A percentile compares a stretch with the other conserved stretches of the same genome.
These are phyloP conservation scores for Poecile montanus DNA, from an alignment of 2,797 vertebrate species.

Conservation along the genomic window DNA sequence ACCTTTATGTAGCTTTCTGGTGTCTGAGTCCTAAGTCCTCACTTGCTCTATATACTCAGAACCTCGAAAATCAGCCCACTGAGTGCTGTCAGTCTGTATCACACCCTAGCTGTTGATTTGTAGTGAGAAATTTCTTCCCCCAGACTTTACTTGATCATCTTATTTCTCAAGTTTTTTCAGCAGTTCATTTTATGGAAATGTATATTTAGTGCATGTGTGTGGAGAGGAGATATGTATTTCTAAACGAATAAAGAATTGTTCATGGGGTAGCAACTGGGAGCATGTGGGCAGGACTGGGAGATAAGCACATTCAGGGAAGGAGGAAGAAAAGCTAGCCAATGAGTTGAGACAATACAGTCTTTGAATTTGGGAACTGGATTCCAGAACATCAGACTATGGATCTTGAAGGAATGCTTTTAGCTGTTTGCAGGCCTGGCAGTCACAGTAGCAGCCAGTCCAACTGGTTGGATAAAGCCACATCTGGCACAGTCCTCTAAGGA, in stretches of 20 bases:
- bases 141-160: neutral
- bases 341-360: neutral
- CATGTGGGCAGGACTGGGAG: neutral
- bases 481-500: neutral
- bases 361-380: neutral
- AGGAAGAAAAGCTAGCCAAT: neutral
- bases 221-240: neutral
- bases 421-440: neutral
- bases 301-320: neutral
- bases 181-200: neutral
- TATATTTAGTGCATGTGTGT: neutral
- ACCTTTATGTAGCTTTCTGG: neutral
- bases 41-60: neutral
- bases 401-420: neutral
- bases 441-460: neutral
- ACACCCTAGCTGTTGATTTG: neutral
- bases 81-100: constrained; percentile 8
- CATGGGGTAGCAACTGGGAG: neutral
- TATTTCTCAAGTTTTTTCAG: constrained; percentile 24
- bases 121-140: constrained; percentile 9
- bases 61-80: neutral
- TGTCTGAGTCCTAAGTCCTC: neutral
- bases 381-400: neutral
- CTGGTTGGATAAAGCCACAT: neutral
- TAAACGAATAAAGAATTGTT: neutral